These are phyloP conservation scores for Automeris io DNA, from an alignment of 2,888 invertebrate species.

Conservation along the genomic window DNA sequence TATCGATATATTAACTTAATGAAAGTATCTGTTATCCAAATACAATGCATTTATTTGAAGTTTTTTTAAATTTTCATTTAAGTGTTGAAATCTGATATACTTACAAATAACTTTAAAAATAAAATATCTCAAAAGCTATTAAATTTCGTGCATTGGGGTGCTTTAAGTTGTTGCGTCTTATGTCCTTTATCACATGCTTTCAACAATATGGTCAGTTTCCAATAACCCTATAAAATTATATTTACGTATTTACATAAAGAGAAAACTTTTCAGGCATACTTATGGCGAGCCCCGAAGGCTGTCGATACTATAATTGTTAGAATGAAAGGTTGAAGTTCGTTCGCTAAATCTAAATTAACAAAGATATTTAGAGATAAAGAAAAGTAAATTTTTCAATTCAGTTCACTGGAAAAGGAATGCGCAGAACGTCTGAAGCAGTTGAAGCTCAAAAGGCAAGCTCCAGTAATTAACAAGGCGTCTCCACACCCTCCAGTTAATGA, in stretches of 20 bases:
- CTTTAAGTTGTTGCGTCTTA: background rate
- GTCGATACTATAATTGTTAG: slow-evolving; percentile 22
- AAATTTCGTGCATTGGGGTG: too few species aligned
- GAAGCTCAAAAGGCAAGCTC: slow-evolving; percentile 17
- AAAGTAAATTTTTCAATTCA: slow-evolving; percentile 21
- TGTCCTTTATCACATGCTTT: too few species aligned
- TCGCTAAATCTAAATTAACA: slow-evolving; percentile 29
- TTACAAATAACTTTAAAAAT: too few species aligned
- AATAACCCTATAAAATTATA: too few species aligned
- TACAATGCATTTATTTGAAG: too few species aligned
- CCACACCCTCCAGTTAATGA: slow-evolving; percentile 9
- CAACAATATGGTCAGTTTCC: background rate
- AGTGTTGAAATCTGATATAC: too few species aligned
- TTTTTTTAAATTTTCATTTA: too few species aligned
- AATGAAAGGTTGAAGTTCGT: slow-evolving; percentile 11
- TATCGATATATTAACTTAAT: too few species aligned
- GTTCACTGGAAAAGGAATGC: slow-evolving; percentile 20
- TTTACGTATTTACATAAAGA: slow-evolving; percentile 8
- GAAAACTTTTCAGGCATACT: slow-evolving; percentile 12
- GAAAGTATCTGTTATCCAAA: too few species aligned
- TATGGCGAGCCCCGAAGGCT: slow-evolving; percentile 16
- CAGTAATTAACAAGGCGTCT: slow-evolving; percentile 22
- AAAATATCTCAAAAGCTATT: too few species aligned
- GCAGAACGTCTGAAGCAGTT: slow-evolving; percentile 11
- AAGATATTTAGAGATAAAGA: slow-evolving; percentile 26